Conservation (phyloP, 2,888 invertebrate genomes). For the Ptychoptera albimana region DNA sequence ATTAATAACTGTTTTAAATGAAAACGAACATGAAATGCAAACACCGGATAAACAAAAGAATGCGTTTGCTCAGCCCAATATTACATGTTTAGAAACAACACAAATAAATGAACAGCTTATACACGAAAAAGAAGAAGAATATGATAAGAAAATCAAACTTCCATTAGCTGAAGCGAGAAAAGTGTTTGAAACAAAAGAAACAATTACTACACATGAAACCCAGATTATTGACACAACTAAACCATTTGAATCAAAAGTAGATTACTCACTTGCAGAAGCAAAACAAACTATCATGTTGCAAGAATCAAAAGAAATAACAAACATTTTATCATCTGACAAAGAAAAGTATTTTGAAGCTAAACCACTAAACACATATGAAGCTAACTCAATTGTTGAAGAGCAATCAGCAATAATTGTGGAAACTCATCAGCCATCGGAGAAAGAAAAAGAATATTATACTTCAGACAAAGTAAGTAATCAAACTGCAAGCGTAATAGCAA, state of each 20-base stretch:
- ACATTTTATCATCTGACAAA: conserved; percentile 46
- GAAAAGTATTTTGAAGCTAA: conserved; percentile 28
- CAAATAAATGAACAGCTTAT: conserved; percentile 39
- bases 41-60: conserved; percentile 28
- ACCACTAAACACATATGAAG: not conserved
- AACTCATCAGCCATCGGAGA: conserved; percentile 15
- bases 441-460: conserved; percentile 14
- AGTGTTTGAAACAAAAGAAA: conserved; percentile 39
- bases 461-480: conserved; percentile 5
- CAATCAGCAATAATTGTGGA: conserved; percentile 6
- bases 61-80: conserved; percentile 32
- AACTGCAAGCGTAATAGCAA: conserved; percentile 13
- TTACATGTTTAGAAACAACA: conserved; percentile 41
- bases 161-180: conserved; percentile 38
- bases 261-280: conserved; percentile 38
- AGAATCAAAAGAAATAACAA: conserved; percentile 41
- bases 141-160: conserved; percentile 35
- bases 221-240: conserved; percentile 37
- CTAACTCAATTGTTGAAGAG: not conserved
- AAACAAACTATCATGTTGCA: conserved; percentile 26
- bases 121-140: conserved; percentile 49
- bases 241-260: conserved; percentile 36
- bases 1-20: conserved; percentile 39
- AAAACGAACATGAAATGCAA: conserved; percentile 39
- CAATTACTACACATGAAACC: conserved; percentile 42